Conservation (phyloP, 1,140 invertebrate genomes). For the Acromyrmex heyeri region DNA sequence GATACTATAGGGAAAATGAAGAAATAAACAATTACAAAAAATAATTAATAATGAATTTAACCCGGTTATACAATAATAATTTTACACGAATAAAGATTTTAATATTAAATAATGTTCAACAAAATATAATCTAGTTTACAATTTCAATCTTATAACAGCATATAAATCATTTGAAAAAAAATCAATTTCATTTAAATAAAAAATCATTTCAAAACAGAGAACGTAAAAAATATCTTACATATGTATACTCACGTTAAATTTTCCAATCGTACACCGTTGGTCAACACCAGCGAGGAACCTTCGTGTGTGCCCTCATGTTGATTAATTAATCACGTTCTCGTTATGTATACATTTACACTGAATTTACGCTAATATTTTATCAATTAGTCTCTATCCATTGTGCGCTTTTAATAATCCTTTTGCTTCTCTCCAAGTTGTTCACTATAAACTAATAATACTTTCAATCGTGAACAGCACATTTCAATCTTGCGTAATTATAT, state of each 20-base stretch:
- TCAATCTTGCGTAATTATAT: constrained; percentile 44
- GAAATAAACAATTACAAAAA: not conserved
- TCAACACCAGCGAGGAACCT: not conserved
- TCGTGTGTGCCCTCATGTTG: constrained; percentile 11
- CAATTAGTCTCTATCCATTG: constrained; percentile 57
- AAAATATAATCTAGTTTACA: not conserved
- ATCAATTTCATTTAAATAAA: too few relatives aligned
- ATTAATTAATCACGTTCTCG: constrained; percentile 70
- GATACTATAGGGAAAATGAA: not conserved
- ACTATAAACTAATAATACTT: constrained; percentile 27
- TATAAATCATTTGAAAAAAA: not conserved
- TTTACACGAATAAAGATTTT: not conserved
- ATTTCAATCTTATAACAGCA: not conserved
- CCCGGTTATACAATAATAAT: not conserved
- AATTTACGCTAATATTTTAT: constrained; percentile 56
- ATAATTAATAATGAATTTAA: not conserved
- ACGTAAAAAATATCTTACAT: constrained; percentile 25
- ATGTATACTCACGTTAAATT: constrained; percentile 44
- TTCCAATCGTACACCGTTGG: constrained; percentile 5
- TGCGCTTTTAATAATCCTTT: constrained; percentile 50
- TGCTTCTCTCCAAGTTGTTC: constrained; percentile 38
- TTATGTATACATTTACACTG: constrained; percentile 49
- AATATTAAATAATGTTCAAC: not conserved
- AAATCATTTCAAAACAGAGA: not conserved
- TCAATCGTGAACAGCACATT: constrained; percentile 44